Percentiles rank a stretch among this genome's conserved stretches.
These are phyloP conservation scores for Antheraea pernyi DNA, from an alignment of 1,140 invertebrate species.

Conservation along the genomic window DNA sequence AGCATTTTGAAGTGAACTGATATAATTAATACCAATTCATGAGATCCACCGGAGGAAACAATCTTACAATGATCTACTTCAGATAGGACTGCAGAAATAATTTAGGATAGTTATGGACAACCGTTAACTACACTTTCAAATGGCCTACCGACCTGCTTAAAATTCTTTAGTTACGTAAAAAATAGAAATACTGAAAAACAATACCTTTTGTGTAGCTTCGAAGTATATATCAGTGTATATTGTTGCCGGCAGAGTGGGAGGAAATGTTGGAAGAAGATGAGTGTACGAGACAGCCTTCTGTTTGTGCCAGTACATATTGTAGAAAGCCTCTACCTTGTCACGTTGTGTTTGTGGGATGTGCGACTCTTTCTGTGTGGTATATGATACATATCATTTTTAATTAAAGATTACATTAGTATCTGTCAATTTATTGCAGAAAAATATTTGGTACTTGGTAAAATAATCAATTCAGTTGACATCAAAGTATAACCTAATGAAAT, in stretches of 20 bases:
- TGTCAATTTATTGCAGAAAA: too few relatives aligned
- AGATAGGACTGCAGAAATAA: too few relatives aligned
- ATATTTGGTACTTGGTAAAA: too few relatives aligned
- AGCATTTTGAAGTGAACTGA: too few relatives aligned
- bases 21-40: too few relatives aligned
- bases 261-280: constrained; percentile 46
- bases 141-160: background rate
- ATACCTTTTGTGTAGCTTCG: constrained; percentile 60
- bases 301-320: constrained; percentile 70
- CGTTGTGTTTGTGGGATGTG: constrained; percentile 43
- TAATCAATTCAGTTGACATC: too few relatives aligned
- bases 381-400: background rate
- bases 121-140: background rate
- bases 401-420: too few relatives aligned
- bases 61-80: too few relatives aligned
- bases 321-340: constrained; percentile 61
- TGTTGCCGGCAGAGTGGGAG: constrained; percentile 43
- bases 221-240: constrained; percentile 63
- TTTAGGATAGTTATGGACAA: too few relatives aligned
- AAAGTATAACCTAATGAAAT: too few relatives aligned
- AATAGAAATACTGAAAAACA: background rate
- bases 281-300: constrained; percentile 53
- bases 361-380: constrained; percentile 37
- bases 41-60: too few relatives aligned
- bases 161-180: background rate